Evolutionary conservation across 1,140 invertebrate species (phyloP).

Genomic region (Listronotus bonariensis): DNA sequence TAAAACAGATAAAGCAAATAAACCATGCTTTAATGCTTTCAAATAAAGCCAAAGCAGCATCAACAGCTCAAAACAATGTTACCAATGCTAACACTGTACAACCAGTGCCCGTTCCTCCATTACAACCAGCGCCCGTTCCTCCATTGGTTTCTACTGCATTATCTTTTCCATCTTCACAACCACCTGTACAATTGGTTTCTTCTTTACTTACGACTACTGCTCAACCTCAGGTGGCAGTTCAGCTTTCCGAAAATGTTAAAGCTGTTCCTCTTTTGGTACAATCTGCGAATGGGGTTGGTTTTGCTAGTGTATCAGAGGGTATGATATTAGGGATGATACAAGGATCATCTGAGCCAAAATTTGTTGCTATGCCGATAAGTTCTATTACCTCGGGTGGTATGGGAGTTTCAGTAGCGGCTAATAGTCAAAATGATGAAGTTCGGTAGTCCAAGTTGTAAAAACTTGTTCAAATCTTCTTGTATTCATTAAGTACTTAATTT

Average conservation of each 20-base stretch:
- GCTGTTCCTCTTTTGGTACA: slow-evolving; percentile 36
- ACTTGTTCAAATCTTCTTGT: background rate
- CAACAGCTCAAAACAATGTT: background rate
- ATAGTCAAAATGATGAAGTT: background rate
- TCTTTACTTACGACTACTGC: background rate
- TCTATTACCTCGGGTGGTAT: slow-evolving; percentile 12
- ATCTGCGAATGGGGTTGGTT: slow-evolving; percentile 31
- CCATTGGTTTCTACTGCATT: background rate
- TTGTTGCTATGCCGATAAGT: slow-evolving; percentile 35
- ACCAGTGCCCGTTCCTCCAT: background rate
- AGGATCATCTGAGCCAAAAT: slow-evolving; percentile 26
- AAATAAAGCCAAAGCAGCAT: slow-evolving; percentile 22
- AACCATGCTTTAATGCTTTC: slow-evolving; percentile 27
- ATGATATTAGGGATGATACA: slow-evolving; percentile 38
- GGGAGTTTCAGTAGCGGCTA: background rate
- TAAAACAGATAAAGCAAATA: slow-evolving; percentile 30
- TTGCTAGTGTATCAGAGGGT: slow-evolving; percentile 33
- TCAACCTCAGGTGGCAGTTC: background rate
- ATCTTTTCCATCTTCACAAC: background rate
- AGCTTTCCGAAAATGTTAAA: slow-evolving; percentile 17
- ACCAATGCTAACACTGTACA: background rate
- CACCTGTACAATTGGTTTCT: background rate
- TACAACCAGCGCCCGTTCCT: background rate
- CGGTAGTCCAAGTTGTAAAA: slow-evolving; percentile 3
- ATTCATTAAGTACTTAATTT: background rate